Base-by-base conservation (phyloP, 2,888 invertebrate species). In the Argynnis bischoffii region DNA sequence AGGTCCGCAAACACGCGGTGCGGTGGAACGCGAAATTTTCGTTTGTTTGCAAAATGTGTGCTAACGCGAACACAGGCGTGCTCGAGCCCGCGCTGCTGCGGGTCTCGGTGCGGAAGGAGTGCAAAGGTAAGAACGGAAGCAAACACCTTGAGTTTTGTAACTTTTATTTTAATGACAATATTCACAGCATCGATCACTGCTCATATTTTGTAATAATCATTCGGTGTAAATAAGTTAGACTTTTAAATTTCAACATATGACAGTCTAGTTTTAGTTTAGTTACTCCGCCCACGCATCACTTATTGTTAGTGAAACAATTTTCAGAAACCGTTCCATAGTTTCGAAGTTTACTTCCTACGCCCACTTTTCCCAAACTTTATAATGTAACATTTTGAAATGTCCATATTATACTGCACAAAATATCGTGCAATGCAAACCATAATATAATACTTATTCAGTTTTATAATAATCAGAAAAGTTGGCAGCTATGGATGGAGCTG, bases 31-130 rank as follows among this genome's bases (percentile, higher is more conserved):
- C 96, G 71, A 95, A 95, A 81, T 99, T 98, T 92, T 95, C 95
- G 80, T 99, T 99, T 90, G 95, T 96, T 74, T 99, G 98, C 94
- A 98, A 99, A 93, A 99, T 99, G 97, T 96, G 97, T 85, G 98
- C 99, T 75, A 98, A 98, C 93, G 97, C 98, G 55, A 97, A 96
- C 79, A 99, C 98, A 26, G 98, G 99, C 72, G 96, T 98, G 75
- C 94, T 99, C 75, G 99, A 99, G 92, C 96, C 97, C 64, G 98
- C 99, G 90, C 94, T 96, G 77, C 95, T 99, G 85, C 94, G 99
- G 84, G 96, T 99, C 83, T 99, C 99, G 73, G 97, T 99, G 79
- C 95, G 99, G 85, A 99, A 98, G 94, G 99, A 96, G 85, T 94
- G 94, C 88, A 96, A 96, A 85, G 96, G 96, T 86, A 69, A 72